Base-by-base conservation (phyloP, 2,888 invertebrate species). In the Lypha dubia region DNA sequence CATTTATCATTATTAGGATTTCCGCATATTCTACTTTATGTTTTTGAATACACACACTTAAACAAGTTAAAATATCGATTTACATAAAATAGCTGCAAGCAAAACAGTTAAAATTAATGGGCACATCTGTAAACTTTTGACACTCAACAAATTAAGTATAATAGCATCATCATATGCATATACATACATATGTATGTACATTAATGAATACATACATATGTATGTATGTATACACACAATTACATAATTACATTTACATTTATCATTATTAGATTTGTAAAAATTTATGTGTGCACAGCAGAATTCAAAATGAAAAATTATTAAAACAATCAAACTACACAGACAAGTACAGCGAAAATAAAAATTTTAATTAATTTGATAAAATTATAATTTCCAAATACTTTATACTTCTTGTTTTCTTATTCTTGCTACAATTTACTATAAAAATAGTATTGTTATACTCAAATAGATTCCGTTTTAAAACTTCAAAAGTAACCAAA, bases 111-210 rank as follows among this genome's bases (percentile, higher is more conserved):
- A 82, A 76, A 82, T 82, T 76, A 65, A 82, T 65, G 24, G 65
- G 71, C 76, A 51, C 76, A 76, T 71, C 62, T 71, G 82, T 71
- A 76, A 82, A 82, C 82, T 82, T 81, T 82, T 76, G 82, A 82
- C 76, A 82, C 65, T 58, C 49, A 76, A 56, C 82, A 71, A 82
- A 82, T 82, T 76, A 76, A 70, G 65, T 76, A 82, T 71, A 67
- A 56, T 60, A 38, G 63, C 41, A 60, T 13, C 3, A 32, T 9
- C 58, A 20, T 41, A n/a, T 5, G 67, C 15, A 32, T 6, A 49
- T 15, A 32, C 13, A 35, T 1, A 32, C 1, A 32, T 8, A 15
- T 58, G 11, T n/a, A 17, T 38, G 4, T 13, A 35, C n/a, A n/a
- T n/a, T n/a, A n/a, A n/a, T 28, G 13, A 9, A 44, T 38, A 46